Evolutionary conservation across 2,113 vertebrate species (phyloP).

Genomic region (Antechinus flavipes): DNA sequence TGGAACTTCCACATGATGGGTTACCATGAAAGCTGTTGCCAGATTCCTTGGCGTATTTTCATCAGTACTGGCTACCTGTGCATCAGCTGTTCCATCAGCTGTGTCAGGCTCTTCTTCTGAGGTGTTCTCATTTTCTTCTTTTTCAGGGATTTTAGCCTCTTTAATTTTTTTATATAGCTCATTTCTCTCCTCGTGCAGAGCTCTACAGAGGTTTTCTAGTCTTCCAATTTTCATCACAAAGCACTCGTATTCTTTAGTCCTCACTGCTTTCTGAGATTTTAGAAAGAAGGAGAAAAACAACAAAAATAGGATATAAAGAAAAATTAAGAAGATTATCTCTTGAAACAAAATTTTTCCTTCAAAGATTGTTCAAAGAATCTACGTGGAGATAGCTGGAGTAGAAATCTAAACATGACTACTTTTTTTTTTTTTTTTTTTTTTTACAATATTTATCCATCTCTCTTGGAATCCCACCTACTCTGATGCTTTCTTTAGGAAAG

Average conservation of each 20-base stretch:
- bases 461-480: slow-evolving; percentile 2
- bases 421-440: background rate
- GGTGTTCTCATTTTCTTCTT: slow-evolving; percentile 61
- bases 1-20: slow-evolving; percentile 72
- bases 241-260: slow-evolving; percentile 92
- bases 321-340: background rate
- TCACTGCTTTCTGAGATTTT: slow-evolving; percentile 86
- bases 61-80: slow-evolving; percentile 69
- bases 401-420: background rate
- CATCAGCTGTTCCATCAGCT: slow-evolving; percentile 43
- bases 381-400: background rate
- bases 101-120: slow-evolving; percentile 75
- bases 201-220: slow-evolving; percentile 94
- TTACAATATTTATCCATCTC: background rate
- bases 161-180: slow-evolving; percentile 94
- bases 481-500: background rate
- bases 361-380: background rate
- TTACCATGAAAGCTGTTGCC: slow-evolving; percentile 84
- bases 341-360: slow-evolving; percentile 26
- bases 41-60: slow-evolving; percentile 87
- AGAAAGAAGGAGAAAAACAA: slow-evolving; percentile 47
- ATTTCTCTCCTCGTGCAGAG: slow-evolving; percentile 94
- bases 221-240: slow-evolving; percentile 95
- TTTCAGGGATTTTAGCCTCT: slow-evolving; percentile 84
- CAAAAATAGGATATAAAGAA: background rate